Base-by-base conservation (phyloP, 2,797 vertebrate species). In the Gymnopithys bicolor region DNA sequence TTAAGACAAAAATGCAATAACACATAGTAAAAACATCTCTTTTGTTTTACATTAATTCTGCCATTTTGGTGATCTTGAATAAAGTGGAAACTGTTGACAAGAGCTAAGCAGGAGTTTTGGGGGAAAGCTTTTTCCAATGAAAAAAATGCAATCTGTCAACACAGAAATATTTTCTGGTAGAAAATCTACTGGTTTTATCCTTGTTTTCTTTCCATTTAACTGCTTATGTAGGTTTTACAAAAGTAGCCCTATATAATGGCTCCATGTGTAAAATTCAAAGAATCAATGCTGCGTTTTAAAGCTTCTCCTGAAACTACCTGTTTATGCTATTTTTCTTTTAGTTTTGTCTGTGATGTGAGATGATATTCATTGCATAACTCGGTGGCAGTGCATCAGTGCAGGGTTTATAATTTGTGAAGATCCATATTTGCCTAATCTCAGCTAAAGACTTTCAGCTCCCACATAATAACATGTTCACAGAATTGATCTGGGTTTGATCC, bases 401-500 rank as follows among this genome's bases (percentile, higher is more conserved):
- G 30, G 19, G 25, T 43, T 91, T 71, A 45, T 86, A 84, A 84
- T 77, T 46, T 49, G 43, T 71, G 78, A 89, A 30, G 32, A 76
- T 79, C 9, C 0, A 0, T 37, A 56, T 74, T 35, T 93, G 55
- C 71, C 82, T 94, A 79, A 93, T 93, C 80, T 84, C 41, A 30
- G 60, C 62, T 94, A 58, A 93, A 87, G 73, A 49, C 45, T 52
- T 79, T 66, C 63, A 92, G 27, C 46, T 91, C 32, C 30, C 58
- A 75, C 52, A 80, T 48, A 94, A 76, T 79, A 96, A 94, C 95
- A 71, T 51, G 23, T 77, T 79, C 25, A 55, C 60, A 78, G 49
- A 86, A 88, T 79, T 96, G 93, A 94, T 85, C 87, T 28, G 1
- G 71, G 32, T 89, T 89, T 95, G 94, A 97, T 95, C 77, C 79